phyloP scores from a whole-genome alignment of 2,888 invertebrate species.

The Pyrrhia umbra region DNA sequence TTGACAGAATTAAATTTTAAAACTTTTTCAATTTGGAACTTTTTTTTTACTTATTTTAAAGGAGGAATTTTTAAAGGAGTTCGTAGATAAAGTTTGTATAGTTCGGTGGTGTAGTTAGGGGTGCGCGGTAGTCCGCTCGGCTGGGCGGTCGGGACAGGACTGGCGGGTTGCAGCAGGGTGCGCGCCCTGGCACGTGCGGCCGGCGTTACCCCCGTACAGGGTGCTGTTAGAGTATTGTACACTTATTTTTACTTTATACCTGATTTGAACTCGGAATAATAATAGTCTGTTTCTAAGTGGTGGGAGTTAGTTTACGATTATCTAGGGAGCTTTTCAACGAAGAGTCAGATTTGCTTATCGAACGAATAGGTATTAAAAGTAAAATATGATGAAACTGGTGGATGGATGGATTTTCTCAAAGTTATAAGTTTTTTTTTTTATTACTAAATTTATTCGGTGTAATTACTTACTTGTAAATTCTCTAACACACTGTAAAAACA shows the following conservation, averaged over 20 bases:
- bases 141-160: constrained; percentile 84
- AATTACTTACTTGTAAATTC: constrained; percentile 24
- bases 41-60: constrained; percentile 35
- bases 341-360: background rate
- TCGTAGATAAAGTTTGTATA: constrained; percentile 61
- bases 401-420: no score
- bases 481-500: constrained; percentile 11
- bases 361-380: background rate
- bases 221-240: constrained; percentile 59
- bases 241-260: constrained; percentile 60
- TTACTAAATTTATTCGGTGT: no score
- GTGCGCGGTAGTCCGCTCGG: constrained; percentile 85
- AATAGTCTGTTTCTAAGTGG: constrained; percentile 49
- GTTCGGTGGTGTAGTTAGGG: constrained; percentile 71
- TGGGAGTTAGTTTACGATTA: constrained; percentile 17
- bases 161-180: constrained; percentile 77
- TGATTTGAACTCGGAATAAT: constrained; percentile 56
- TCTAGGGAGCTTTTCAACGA: background rate
- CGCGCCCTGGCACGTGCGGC: constrained; percentile 82
- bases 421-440: no score
- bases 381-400: background rate
- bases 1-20: background rate
- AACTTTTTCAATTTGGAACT: constrained; percentile 43
- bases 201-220: constrained; percentile 79
- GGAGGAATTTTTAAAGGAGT: constrained; percentile 40